Base-by-base conservation (phyloP, 2,888 invertebrate species). In the Lordiphosa fenestrarum region DNA sequence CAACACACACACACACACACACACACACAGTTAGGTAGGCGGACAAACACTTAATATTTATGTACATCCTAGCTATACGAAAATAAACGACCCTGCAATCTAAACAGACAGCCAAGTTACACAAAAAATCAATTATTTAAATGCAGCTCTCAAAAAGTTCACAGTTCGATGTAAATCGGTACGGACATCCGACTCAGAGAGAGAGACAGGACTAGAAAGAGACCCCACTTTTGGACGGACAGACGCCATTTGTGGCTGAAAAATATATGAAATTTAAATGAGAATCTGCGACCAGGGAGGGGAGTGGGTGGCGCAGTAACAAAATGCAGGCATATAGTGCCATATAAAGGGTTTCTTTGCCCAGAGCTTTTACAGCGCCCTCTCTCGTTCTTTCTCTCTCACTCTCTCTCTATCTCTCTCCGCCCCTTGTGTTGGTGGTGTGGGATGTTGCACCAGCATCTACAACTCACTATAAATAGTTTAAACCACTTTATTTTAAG, bases 91-190 rank as follows among this genome's bases (percentile, higher is more conserved):
- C 30, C 30, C 30, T 30, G 30, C 30, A 30, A 30, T 9, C 30
- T 30, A 30, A 30, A 30, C 30, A 30, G 30, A 30, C 30, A 30
- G 30, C 3, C 13, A 15, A 39, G 38, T 19, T 19, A 40, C 19
- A 6, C 40, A 21, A 40, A n/a, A 38, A 76, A 81, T 81, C 70
- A 77, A 73, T 84, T 77, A 77, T 84, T 77, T 62, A 77, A 81
- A 81, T 80, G 62, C 52, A 63, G 53, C 46, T 64, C 46, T 44
- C 42, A 10, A 70, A 58, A 77, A 70, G 74, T 70, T 70, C 67
- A 63, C 47, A 73, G 63, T 66, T 77, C 61, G 54, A 52, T 62
- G 74, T 56, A 49, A 44, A 59, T 67, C 59, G 59, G 48, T 19
- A 47, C 40, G 19, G 15, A 21, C 40, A 40, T 12, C 15, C 15